Conservation (phyloP, 2,797 vertebrate species). For the Leptatherina wallacei region DNA sequence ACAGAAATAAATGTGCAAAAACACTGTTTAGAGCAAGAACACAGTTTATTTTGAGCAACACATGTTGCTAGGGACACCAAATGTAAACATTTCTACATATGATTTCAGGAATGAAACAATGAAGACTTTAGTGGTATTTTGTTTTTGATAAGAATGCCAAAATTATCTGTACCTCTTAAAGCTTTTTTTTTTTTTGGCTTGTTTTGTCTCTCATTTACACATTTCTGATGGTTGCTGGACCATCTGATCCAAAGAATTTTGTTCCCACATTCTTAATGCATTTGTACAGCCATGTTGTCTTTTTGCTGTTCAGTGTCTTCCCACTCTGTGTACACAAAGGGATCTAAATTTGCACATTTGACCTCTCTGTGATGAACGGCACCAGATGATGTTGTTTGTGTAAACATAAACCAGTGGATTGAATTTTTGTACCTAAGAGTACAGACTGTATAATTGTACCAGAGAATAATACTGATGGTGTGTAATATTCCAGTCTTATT, state of each 20-base stretch:
- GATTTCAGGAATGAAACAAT: conserved; percentile 34
- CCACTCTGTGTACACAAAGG: conserved; percentile 14
- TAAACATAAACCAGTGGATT: not conserved
- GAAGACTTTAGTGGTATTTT: conserved; percentile 9
- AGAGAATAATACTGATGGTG: not conserved
- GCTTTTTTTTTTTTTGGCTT: not conserved
- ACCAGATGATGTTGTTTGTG: conserved; percentile 17
- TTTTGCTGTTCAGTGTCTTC: not conserved
- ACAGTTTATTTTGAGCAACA: conserved; percentile 15
- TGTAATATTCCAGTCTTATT: not conserved
- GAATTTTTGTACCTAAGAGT: conserved; percentile 8
- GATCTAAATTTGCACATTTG: conserved; percentile 18
- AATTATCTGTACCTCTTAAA: not conserved
- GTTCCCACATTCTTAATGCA: conserved; percentile 10
- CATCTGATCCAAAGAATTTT: conserved; percentile 23
- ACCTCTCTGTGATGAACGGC: conserved; percentile 16
- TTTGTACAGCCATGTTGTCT: not conserved
- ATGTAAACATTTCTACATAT: conserved; percentile 17
- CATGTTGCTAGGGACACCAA: conserved; percentile 11
- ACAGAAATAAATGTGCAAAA: conserved; percentile 21
- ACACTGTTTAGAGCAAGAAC: conserved; percentile 19
- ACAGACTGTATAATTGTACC: conserved; percentile 4
- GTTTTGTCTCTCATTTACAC: not conserved
- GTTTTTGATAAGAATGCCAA: not conserved
- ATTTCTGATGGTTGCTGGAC: conserved; percentile 25